These are phyloP conservation scores for Acrocephalus kingi DNA, from an alignment of 2,113 vertebrate genomes.

Conservation along the genomic window DNA sequence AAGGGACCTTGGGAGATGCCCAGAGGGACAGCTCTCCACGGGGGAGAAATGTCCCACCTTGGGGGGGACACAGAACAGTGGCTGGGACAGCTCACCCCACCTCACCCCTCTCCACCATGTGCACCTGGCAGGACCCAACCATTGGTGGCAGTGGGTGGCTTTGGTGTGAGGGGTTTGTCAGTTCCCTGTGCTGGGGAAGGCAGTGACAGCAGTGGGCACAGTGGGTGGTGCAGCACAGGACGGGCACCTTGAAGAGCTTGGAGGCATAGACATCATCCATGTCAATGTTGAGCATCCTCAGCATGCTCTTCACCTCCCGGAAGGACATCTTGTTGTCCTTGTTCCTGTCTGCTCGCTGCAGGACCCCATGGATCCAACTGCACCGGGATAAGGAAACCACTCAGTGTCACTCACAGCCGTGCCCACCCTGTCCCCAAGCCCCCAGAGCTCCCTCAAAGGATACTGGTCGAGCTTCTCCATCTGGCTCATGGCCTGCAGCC, in stretches of 20 bases:
- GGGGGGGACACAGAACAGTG: background rate
- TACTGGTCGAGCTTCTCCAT: slow-evolving; percentile 94
- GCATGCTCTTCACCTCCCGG: slow-evolving; percentile 88
- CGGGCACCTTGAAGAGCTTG: slow-evolving; percentile 87
- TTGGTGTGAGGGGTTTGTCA: background rate
- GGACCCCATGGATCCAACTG: slow-evolving; percentile 91
- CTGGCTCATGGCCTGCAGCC: slow-evolving; percentile 88
- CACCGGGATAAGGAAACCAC: slow-evolving; percentile 62
- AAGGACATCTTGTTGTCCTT: slow-evolving; percentile 95
- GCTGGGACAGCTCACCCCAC: background rate
- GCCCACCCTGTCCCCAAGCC: background rate
- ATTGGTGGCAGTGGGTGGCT: fast-evolving
- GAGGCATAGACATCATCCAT: slow-evolving; percentile 89
- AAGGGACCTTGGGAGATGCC: background rate
- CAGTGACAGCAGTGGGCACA: background rate
- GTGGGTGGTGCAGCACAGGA: fast-evolving
- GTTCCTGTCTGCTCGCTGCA: slow-evolving; percentile 88
- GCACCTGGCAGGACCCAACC: background rate
- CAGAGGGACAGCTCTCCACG: background rate
- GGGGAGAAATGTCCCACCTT: background rate
- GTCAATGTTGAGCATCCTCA: slow-evolving; percentile 94
- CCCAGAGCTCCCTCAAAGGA: slow-evolving; percentile 71
- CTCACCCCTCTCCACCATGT: background rate
- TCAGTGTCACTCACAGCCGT: fast-evolving
- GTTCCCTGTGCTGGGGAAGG: background rate